Evolutionary conservation across 1,140 invertebrate genomes (phyloP).

Genomic region (Bombus polaris): DNA sequence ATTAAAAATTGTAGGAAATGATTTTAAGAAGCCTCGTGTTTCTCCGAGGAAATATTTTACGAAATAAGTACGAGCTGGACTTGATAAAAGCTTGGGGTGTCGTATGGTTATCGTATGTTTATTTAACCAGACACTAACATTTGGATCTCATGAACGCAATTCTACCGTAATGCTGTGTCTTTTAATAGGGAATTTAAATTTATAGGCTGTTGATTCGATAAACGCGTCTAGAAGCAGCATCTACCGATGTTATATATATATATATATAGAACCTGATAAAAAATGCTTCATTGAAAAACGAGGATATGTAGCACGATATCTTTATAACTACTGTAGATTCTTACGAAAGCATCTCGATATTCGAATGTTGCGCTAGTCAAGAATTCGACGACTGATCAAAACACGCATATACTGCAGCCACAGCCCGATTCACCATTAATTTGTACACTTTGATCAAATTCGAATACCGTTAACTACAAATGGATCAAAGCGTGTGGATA

Average conservation of each 20-base stretch:
- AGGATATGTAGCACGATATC: not conserved
- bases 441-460: not conserved
- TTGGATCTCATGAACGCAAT: no score
- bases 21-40: not conserved
- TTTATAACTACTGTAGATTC: not conserved
- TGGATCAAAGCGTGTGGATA: not conserved
- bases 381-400: not conserved
- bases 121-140: not conserved
- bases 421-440: not conserved
- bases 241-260: no score
- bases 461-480: not conserved
- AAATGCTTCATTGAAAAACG: not conserved
- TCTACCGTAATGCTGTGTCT: no score
- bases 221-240: no score
- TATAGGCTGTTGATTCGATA: no score
- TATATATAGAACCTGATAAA: not conserved
- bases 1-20: not conserved
- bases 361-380: not conserved
- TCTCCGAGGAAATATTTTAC: not conserved
- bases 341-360: not conserved
- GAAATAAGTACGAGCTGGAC: no score
- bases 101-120: no score
- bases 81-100: no score
- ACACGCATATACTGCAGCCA: not conserved
- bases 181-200: no score